These are phyloP conservation scores for Bubalus kerabau DNA, from an alignment of 2,113 vertebrate genomes.

Conservation along the genomic window DNA sequence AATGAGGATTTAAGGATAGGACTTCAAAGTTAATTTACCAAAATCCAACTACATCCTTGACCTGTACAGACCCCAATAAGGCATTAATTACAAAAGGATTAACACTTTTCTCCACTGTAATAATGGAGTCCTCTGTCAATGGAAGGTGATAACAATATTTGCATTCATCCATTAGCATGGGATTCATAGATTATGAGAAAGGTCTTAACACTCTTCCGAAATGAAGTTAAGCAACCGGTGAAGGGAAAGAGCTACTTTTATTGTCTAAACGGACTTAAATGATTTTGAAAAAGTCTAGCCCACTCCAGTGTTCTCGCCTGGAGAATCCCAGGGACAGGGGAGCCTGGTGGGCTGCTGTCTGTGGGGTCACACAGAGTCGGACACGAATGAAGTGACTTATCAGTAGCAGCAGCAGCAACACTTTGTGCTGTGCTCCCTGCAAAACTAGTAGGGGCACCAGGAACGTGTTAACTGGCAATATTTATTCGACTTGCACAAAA, in stretches of 20 bases:
- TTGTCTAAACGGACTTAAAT: background rate
- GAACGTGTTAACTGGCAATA: background rate
- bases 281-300: background rate
- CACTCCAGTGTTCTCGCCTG: too few species aligned
- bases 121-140: conserved; percentile 57
- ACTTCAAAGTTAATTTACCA: conserved; percentile 61
- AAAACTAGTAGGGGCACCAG: background rate
- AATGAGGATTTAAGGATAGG: conserved; percentile 59
- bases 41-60: conserved; percentile 57
- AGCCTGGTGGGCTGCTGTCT: too few species aligned
- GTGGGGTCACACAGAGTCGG: too few species aligned
- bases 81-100: conserved; percentile 72
- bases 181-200: conserved; percentile 38
- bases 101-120: conserved; percentile 59
- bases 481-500: background rate
- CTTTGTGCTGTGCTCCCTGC: background rate
- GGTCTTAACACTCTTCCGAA: conserved; percentile 38
- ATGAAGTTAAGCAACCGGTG: conserved; percentile 21
- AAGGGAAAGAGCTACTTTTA: background rate
- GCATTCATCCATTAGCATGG: conserved; percentile 54
- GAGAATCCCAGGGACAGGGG: too few species aligned
- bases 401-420: too few species aligned
- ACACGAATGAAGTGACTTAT: too few species aligned
- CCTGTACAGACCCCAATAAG: conserved; percentile 49
- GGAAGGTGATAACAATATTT: conserved; percentile 56